Base-by-base conservation (phyloP, 2,888 invertebrate genomes). In the Drosophila algonquin region DNA sequence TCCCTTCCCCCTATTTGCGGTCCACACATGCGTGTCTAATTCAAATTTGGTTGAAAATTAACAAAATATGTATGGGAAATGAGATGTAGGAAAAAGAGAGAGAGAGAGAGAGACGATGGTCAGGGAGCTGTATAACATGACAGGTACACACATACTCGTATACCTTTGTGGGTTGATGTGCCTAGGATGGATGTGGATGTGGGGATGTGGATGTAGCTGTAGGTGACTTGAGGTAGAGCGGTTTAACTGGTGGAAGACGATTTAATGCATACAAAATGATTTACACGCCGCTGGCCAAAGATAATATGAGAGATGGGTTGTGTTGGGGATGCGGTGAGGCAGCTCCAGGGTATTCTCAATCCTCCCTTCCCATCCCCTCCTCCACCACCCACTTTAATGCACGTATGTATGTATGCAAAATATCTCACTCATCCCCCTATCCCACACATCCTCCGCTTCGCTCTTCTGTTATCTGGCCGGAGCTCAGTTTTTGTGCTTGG, bases 221-320 rank as follows among this genome's bases (percentile, higher is more conserved):
- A 32, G 18, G 16, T 7, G 32, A 8, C 12, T 35, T 14, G 54
- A 40, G 18, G 52, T 4, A n/a, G 16, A 24, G 30, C 12, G 32
- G n/a, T 50, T 40, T 63, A 70, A 59, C 73, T 62, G 70, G 73
- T 70, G 73, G 69, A 79, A 81, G 81, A 80, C 88, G 85, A 83
- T 87, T 87, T 89, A 89, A 89, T 89, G 88, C 89, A 88, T 89
- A 87, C 85, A 87, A 87, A 89, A 89, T 89, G 89, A 85, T 83
- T 83, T 82, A 87, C 83, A 87, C 79, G 81, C 81, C 85, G 80
- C 76, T 83, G 77, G 81, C 80, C 76, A 86, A 80, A 81, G 78
- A 87, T 81, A 85, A 87, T 87, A 78, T 75, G 50, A 76, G 72
- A 71, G 52, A 55, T 54, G 63, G 53, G 21, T 30, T 27, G 63